phyloP scores from a whole-genome alignment of 2,113 vertebrate species.

The Strigops habroptila region DNA sequence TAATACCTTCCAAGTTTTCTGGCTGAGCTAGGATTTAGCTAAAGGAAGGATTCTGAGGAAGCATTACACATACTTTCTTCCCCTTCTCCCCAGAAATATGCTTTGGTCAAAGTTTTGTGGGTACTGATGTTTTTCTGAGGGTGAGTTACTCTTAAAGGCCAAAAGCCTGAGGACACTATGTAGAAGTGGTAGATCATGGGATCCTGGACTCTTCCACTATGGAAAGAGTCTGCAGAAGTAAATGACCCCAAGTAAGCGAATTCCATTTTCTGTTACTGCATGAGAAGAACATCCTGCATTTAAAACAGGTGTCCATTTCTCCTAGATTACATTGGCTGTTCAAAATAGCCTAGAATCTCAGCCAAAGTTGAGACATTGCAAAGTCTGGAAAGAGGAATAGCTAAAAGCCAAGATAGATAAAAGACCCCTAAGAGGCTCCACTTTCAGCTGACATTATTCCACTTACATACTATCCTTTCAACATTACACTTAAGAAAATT shows the following conservation, averaged over 20 bases:
- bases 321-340: not conserved
- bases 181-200: not conserved
- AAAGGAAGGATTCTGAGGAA: not conserved
- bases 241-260: not conserved
- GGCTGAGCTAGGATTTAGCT: not conserved
- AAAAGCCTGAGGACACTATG: not conserved
- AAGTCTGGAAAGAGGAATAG: not conserved
- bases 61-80: not conserved
- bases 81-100: not conserved
- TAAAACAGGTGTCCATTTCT: not conserved
- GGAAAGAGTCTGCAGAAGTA: not conserved
- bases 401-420: not conserved
- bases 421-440: not conserved
- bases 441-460: constrained; percentile 12
- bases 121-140: not conserved
- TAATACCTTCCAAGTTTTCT: not conserved
- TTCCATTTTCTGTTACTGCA: not conserved
- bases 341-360: not conserved
- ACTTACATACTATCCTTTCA: constrained; percentile 10
- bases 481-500: constrained; percentile 53
- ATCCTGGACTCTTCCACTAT: not conserved
- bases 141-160: not conserved
- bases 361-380: not conserved
- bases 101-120: not conserved
- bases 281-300: not conserved